Evolutionary conservation across 2,797 vertebrate genomes (phyloP).

Genomic region (Parauchenoglanis punctatus): DNA sequence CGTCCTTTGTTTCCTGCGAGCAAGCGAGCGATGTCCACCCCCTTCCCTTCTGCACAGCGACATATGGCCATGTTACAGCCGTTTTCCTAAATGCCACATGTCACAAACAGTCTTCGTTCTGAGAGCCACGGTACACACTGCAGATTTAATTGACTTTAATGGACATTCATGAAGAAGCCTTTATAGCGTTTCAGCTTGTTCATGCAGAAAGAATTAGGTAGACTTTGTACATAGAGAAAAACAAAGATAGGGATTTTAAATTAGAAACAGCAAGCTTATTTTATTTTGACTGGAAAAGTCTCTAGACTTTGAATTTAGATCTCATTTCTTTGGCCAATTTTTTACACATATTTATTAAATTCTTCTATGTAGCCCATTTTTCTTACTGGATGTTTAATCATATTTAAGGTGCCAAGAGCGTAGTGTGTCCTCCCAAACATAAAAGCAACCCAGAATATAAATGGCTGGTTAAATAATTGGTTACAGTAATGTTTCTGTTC

Average conservation of each 20-base stretch:
- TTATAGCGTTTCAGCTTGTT: not conserved
- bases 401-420: not conserved
- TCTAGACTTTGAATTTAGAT: not conserved
- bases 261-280: not conserved
- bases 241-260: slow-evolving; percentile 4
- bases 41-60: slow-evolving; percentile 38
- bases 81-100: slow-evolving; percentile 54
- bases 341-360: not conserved
- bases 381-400: not conserved
- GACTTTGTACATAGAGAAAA: not conserved
- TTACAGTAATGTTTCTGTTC: not conserved
- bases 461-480: not conserved
- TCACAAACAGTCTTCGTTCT: slow-evolving; percentile 10
- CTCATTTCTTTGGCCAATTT: not conserved
- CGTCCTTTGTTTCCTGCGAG: slow-evolving; percentile 40
- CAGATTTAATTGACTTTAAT: slow-evolving; percentile 18
- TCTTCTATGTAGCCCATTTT: not conserved
- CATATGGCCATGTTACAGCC: slow-evolving; percentile 71
- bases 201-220: not conserved
- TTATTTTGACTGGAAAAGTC: not conserved
- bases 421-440: not conserved
- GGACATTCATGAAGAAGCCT: not conserved
- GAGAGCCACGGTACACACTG: not conserved
- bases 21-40: slow-evolving; percentile 49
- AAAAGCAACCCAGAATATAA: slow-evolving; percentile 6